These are phyloP conservation scores for Melanogrammus aeglefinus DNA, from an alignment of 2,797 vertebrate genomes.

Conservation along the genomic window DNA sequence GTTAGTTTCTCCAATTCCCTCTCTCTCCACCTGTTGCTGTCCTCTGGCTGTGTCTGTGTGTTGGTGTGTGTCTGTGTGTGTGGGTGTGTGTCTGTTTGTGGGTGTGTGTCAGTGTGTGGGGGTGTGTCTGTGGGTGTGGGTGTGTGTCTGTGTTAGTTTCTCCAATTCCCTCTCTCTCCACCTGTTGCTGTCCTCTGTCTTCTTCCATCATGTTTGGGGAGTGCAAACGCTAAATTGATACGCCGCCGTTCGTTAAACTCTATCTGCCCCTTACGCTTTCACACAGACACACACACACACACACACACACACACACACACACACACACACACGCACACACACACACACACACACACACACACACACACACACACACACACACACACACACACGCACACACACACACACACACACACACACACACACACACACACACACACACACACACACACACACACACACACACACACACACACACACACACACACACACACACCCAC, in stretches of 20 bases:
- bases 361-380: slow-evolving; percentile 13
- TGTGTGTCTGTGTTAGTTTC: slow-evolving; percentile 17
- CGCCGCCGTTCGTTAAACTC: too few relatives aligned
- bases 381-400: neutral
- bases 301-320: slow-evolving; percentile 24
- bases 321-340: slow-evolving; percentile 7
- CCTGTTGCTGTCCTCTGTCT: slow-evolving; percentile 47
- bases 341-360: slow-evolving; percentile 7
- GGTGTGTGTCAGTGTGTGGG: too few relatives aligned
- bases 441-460: neutral
- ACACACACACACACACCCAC: too few relatives aligned
- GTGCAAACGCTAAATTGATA: too few relatives aligned
- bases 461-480: neutral
- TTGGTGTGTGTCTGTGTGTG: too few relatives aligned
- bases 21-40: too few relatives aligned
- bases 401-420: slow-evolving; percentile 5
- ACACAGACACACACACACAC: slow-evolving; percentile 23
- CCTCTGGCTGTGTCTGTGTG: too few relatives aligned
- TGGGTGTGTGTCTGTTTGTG: too few relatives aligned
- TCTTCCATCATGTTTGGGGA: slow-evolving; percentile 31
- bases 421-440: neutral
- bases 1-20: too few relatives aligned
- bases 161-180: slow-evolving; percentile 50
- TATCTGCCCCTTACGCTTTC: slow-evolving; percentile 8
- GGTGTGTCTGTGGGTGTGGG: too few relatives aligned